Conservation (phyloP, 2,113 vertebrate species). For the Tursiops truncatus region DNA sequence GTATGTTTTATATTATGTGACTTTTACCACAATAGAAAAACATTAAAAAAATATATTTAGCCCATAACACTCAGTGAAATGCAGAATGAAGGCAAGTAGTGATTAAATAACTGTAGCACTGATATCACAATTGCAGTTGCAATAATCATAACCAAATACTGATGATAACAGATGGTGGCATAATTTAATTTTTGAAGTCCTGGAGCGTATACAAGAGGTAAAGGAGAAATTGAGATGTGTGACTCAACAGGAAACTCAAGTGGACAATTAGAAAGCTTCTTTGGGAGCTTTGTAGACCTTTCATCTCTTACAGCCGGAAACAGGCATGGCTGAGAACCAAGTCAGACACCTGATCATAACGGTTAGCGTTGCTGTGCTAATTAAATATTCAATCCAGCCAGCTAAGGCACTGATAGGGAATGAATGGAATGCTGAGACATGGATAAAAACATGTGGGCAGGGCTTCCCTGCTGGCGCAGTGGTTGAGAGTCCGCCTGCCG, state of each 20-base stretch:
- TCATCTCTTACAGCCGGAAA: background rate
- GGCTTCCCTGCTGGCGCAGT: too few species aligned
- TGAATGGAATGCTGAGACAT: background rate
- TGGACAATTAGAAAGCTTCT: background rate
- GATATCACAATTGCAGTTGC: background rate
- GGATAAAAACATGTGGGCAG: too few species aligned
- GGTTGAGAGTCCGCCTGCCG: too few species aligned
- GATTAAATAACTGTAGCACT: background rate
- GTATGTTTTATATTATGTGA: too few species aligned
- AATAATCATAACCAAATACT: background rate
- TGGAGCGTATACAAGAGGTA: background rate
- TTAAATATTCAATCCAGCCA: background rate
- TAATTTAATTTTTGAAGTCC: background rate
- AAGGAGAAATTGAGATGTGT: background rate
- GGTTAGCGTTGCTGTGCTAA: background rate
- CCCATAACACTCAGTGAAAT: background rate
- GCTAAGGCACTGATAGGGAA: background rate
- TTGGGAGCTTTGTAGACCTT: background rate
- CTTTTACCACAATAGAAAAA: too few species aligned
- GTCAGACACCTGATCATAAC: background rate
- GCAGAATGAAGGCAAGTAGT: background rate
- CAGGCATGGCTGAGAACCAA: background rate
- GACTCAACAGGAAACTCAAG: background rate
- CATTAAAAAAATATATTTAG: background rate
- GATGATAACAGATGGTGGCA: background rate